phyloP scores from a whole-genome alignment of 2,888 invertebrate genomes.

The Dexiosoma caninum region DNA sequence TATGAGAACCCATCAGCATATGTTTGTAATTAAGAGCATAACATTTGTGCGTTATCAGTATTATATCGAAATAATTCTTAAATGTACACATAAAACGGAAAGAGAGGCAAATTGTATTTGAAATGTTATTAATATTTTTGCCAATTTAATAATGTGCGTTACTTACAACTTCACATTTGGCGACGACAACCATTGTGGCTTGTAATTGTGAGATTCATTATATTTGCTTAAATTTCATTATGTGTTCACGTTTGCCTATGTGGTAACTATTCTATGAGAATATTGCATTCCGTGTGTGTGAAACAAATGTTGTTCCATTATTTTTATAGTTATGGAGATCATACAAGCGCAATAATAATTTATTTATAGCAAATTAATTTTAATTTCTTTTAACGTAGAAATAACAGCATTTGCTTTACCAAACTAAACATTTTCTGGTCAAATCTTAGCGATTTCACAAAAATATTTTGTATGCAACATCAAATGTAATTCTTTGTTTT shows the following conservation, averaged over 20 bases:
- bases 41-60: neutral
- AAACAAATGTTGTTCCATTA: neutral
- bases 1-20: neutral
- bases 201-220: neutral
- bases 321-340: conserved; percentile 41
- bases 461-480: no score
- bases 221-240: conserved; percentile 2
- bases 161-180: neutral
- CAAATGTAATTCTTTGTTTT: no score
- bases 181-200: neutral
- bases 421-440: no score
- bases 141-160: neutral
- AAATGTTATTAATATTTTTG: conserved; percentile 29
- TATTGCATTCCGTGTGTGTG: neutral
- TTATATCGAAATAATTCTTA: neutral
- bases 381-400: no score
- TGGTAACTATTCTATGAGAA: no score
- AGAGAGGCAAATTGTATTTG: conserved; percentile 9
- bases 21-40: neutral
- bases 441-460: no score
- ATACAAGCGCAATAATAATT: conserved; percentile 32
- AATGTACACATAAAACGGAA: neutral
- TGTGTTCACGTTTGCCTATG: neutral
- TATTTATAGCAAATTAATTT: no score
- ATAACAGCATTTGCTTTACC: no score